A percentile compares a stretch with the other conserved stretches of the same genome.
Conservation (phyloP, 2,888 invertebrate genomes). For the Drosophila paramelanica region DNA sequence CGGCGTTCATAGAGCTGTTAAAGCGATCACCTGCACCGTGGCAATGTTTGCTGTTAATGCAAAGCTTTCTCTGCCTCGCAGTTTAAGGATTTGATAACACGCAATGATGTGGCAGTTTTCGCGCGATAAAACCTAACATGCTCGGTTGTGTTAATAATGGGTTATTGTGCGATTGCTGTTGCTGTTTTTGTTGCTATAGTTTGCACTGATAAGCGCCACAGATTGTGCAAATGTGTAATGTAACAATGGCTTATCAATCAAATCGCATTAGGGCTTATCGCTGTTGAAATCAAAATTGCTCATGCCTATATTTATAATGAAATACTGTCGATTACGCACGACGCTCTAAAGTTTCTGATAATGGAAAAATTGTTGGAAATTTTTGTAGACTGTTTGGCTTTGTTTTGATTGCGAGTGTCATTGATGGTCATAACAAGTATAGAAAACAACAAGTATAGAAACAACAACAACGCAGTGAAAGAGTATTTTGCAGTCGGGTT, state of each 20-base stretch:
- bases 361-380: slow-evolving; percentile 1
- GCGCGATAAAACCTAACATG: slow-evolving; percentile 23
- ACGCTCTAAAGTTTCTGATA: slow-evolving; percentile 31
- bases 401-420: background rate
- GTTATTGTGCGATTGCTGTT: slow-evolving; percentile 13
- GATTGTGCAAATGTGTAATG: slow-evolving; percentile 34
- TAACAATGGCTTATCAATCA: slow-evolving; percentile 52
- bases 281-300: slow-evolving; percentile 48
- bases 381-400: slow-evolving; percentile 40
- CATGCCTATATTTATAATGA: slow-evolving; percentile 60
- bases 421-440: too few relatives aligned
- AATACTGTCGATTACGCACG: slow-evolving; percentile 29
- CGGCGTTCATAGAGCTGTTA: slow-evolving; percentile 33
- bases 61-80: slow-evolving; percentile 18
- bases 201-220: slow-evolving; percentile 24
- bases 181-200: background rate
- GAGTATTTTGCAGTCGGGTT: too few relatives aligned
- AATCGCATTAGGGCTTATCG: slow-evolving; percentile 34
- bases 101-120: slow-evolving; percentile 6
- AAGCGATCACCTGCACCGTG: slow-evolving; percentile 55
- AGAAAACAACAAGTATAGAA: background rate
- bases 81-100: slow-evolving; percentile 28
- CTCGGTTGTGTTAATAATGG: slow-evolving; percentile 12
- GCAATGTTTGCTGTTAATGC: background rate
- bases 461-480: too few relatives aligned